Base-by-base conservation (phyloP, 2,113 vertebrate species). In the Solea senegalensis region DNA sequence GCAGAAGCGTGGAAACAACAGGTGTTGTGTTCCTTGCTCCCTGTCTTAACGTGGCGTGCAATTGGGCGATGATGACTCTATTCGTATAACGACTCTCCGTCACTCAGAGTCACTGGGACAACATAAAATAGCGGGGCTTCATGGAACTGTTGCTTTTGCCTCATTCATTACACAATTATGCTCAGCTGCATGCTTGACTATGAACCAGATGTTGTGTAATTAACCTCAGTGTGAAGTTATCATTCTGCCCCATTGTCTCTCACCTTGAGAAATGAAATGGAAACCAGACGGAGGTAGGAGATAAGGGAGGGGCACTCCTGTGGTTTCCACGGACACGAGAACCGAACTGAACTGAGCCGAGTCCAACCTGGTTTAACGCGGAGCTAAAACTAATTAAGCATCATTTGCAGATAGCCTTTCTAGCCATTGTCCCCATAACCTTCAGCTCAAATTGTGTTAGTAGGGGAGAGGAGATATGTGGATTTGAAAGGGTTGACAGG, bases 201-300 rank as follows among this genome's bases (percentile, higher is more conserved):
- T 76, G 70, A 79, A 86, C 64, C 90, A 90, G 90, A 89, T 92
- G 91, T 91, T 85, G 81, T 81, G 79, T 81, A 86, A 90, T 90
- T 90, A 90, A 86, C 83, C 87, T 83, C 72, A 13, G 76, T 51
- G 74, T 80, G 81, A 81, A 86, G 76, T 85, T 76, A 80, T 59
- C 16, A 73, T 79, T 80, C 71, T 75, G 79, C 66, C 63, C 72
- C 68, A 84, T 81, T 87, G 86, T 91, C 65, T 88, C 65, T 88
- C 85, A 84, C 83, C 81, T 88, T 91, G 74, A 88, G 57, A 66
- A 69, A 40, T n/a, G 75, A 80, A 84, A 89, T 76, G 63, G 68
- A 88, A 74, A 74, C 71, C 70, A 15, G 61, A 65, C 80, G 9
- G 45, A 68, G 62, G 69, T 58, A 68, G 16, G 1, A 21, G 41